phyloP scores from a whole-genome alignment of 2,113 vertebrate genomes.

The Talpa occidentalis region DNA sequence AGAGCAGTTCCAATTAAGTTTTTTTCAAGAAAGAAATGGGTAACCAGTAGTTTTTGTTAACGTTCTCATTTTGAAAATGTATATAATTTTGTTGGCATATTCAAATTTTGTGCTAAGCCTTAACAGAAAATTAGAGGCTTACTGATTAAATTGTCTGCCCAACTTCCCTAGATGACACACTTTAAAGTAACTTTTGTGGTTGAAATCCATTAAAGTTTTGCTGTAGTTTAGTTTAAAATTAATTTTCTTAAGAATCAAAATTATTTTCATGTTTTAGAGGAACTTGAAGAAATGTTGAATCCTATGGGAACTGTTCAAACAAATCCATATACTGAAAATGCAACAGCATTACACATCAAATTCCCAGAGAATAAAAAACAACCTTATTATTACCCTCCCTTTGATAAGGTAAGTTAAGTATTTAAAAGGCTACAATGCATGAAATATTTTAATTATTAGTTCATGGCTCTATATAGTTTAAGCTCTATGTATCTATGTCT shows the following conservation, averaged over 20 bases:
- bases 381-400: conserved; percentile 94
- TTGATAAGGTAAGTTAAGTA: conserved; percentile 94
- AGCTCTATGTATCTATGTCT: not conserved
- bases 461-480: not conserved
- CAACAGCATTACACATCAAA: conserved; percentile 94
- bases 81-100: not conserved
- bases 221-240: conserved; percentile 34
- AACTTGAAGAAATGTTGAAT: conserved; percentile 99
- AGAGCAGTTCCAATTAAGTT: not conserved
- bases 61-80: conserved; percentile 35
- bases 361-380: conserved; percentile 93
- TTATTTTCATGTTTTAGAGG: conserved; percentile 89
- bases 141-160: not conserved
- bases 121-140: conserved; percentile 23
- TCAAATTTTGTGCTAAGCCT: conserved; percentile 50
- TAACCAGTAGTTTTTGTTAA: not conserved
- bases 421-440: not conserved
- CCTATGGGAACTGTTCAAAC: conserved; percentile 98
- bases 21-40: not conserved
- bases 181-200: not conserved
- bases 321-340: conserved; percentile 98
- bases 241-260: conserved; percentile 52
- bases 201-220: not conserved
- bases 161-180: not conserved
- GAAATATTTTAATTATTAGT: not conserved